Base-by-base conservation (phyloP, 1,140 invertebrate species). In the Aphaenogaster rudis region DNA sequence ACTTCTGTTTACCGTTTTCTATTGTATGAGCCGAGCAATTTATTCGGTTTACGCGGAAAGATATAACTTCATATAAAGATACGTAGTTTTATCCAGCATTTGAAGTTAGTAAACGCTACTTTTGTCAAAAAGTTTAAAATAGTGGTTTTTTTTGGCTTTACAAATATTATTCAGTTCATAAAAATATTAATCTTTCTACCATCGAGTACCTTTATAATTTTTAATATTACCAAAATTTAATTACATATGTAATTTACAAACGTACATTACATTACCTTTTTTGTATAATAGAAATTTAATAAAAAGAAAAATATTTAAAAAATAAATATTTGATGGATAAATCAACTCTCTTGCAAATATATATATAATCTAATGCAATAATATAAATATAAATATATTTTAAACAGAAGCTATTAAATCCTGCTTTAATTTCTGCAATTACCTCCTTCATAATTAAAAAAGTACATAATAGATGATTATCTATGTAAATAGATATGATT, bases 1-100 rank as follows among this genome's bases (percentile, higher is more conserved):
- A 86, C 57, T 72, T 80, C 28, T 57, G 17, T 86, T 86, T 45
- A 57, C 64, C 28, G 57, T 72, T 88, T 88, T 63, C 61, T 59
- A 52, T 86, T 69, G 52, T 57, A 64, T 59, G 63, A 88, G 39
- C 69, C 64, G 39, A 76, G 50, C 63, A 63, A 57, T 86, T 86
- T 79, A 86, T 67, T 64, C 64, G 39, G 57, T 45, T 71, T 52
- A 82, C 17, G n/a, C 42, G n/a, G 1, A 48, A 76, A 84, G 15
- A 76, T 63, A 76, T 50, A 76, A 76, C 28, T 61, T 63, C 9
- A 59, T 5, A 54, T 57, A 45, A 71, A 71, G 7, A 28, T 0
- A 48, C 42, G 39, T 17, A 69, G 13, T 17, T 69, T 81, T 36
- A 81, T 17, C 15, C 48, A 80, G 21, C 13, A 52, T 52, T 66